Conservation (phyloP, 1,140 invertebrate species). For the Cotesia typhae region DNA sequence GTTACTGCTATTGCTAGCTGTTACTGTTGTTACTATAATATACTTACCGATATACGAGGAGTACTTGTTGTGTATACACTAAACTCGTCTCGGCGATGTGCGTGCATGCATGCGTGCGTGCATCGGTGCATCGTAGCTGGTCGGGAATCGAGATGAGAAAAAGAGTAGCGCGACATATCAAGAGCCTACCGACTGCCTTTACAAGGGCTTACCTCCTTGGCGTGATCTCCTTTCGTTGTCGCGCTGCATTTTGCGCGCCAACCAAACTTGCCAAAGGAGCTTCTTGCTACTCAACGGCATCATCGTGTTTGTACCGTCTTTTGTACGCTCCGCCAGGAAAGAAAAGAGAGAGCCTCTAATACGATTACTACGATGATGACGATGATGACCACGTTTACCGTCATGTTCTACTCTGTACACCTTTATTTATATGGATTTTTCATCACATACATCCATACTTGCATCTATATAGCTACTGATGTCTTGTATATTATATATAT, state of each 20-base stretch:
- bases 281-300: slow-evolving; percentile 20
- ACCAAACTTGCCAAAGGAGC: slow-evolving; percentile 25
- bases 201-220: slow-evolving; percentile 41
- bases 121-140: slow-evolving; percentile 9
- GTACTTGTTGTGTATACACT: slow-evolving; percentile 26
- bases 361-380: too few relatives aligned
- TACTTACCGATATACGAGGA: slow-evolving; percentile 3
- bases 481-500: too few relatives aligned
- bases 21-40: too few relatives aligned
- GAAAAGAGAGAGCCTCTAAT: too few relatives aligned
- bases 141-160: slow-evolving; percentile 29
- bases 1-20: too few relatives aligned
- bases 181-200: slow-evolving; percentile 30
- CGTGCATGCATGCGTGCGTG: slow-evolving; percentile 10
- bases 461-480: neutral
- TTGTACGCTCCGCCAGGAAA: too few relatives aligned
- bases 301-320: neutral
- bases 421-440: neutral
- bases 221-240: slow-evolving; percentile 40
- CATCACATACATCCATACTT: neutral
- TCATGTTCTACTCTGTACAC: neutral
- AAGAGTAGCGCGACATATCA: slow-evolving; percentile 32
- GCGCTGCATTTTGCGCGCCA: slow-evolving; percentile 32
- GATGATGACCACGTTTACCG: too few relatives aligned
- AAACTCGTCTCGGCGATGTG: slow-evolving; percentile 15